Percentiles rank a stretch among this genome's conserved stretches.
These are phyloP conservation scores for Chlorodrepanis virens DNA, from an alignment of 2,113 vertebrate species.

Conservation along the genomic window DNA sequence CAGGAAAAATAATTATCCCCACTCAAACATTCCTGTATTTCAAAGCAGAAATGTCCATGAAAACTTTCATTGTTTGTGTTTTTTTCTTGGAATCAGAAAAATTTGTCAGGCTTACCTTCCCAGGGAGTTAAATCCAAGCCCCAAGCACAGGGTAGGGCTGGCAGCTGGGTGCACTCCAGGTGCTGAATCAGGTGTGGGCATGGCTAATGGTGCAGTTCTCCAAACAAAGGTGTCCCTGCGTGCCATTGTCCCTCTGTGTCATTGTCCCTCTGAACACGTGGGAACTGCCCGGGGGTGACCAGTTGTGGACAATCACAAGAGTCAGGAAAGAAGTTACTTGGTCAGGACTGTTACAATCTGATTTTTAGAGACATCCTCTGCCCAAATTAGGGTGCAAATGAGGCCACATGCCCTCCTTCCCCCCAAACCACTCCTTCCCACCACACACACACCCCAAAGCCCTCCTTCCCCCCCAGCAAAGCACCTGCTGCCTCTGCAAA, in stretches of 20 bases:
- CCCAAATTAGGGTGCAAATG: neutral
- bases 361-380: neutral
- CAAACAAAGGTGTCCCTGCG: neutral
- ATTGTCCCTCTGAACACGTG: neutral
- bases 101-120: neutral
- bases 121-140: neutral
- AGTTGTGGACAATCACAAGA: neutral
- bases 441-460: neutral
- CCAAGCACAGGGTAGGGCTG: neutral
- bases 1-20: neutral
- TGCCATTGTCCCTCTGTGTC: neutral
- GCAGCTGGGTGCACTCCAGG: neutral
- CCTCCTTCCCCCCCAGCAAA: neutral
- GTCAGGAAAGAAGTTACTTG: neutral
- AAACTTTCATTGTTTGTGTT: neutral
- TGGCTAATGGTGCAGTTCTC: accelerated
- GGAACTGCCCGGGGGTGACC: neutral
- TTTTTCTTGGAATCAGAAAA: neutral
- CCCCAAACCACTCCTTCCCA: too few species aligned
- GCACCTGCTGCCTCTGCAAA: neutral
- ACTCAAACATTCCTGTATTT: neutral
- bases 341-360: neutral
- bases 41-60: neutral
- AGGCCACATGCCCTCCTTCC: neutral
- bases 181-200: neutral